Percentiles rank a stretch among this genome's conserved stretches.
Conservation (phyloP, 2,888 invertebrate species). For the Aelia acuminata region DNA sequence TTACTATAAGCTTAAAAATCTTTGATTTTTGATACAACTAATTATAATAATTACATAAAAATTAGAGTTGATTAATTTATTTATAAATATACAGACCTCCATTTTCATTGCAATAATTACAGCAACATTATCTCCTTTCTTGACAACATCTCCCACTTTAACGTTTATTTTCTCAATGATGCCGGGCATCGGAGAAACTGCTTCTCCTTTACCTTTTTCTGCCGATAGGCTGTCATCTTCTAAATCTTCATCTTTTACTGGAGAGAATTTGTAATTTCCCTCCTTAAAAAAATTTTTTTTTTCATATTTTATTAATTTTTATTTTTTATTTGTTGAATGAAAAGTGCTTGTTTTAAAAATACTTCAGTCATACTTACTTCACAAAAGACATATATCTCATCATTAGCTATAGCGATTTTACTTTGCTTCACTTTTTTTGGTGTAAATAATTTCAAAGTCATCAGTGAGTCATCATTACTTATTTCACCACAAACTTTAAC, state of each 20-base stretch:
- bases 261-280: slow-evolving; percentile 46
- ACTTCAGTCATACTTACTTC: slow-evolving; percentile 19
- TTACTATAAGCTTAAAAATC: too few relatives aligned
- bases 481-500: slow-evolving; percentile 37
- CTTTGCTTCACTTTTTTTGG: not conserved
- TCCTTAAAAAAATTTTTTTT: slow-evolving; percentile 55
- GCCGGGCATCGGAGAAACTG: slow-evolving; percentile 95
- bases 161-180: slow-evolving; percentile 92
- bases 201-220: slow-evolving; percentile 69
- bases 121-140: slow-evolving; percentile 89
- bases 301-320: not conserved
- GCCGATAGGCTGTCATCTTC: slow-evolving; percentile 27
- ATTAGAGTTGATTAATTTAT: not conserved
- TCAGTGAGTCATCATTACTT: not conserved
- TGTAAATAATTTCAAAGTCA: slow-evolving; percentile 28
- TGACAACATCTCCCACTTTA: slow-evolving; percentile 83
- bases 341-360: not conserved
- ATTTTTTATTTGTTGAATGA: not conserved
- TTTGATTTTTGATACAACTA: too few relatives aligned
- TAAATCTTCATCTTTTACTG: not conserved
- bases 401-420: slow-evolving; percentile 58
- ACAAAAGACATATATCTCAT: slow-evolving; percentile 61
- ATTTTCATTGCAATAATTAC: slow-evolving; percentile 99
- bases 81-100: slow-evolving; percentile 76
- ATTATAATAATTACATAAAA: not conserved